A percentile compares a stretch with the other conserved stretches of the same genome.
Conservation (phyloP, 2,797 vertebrate species). For the Spea hammondii region DNA sequence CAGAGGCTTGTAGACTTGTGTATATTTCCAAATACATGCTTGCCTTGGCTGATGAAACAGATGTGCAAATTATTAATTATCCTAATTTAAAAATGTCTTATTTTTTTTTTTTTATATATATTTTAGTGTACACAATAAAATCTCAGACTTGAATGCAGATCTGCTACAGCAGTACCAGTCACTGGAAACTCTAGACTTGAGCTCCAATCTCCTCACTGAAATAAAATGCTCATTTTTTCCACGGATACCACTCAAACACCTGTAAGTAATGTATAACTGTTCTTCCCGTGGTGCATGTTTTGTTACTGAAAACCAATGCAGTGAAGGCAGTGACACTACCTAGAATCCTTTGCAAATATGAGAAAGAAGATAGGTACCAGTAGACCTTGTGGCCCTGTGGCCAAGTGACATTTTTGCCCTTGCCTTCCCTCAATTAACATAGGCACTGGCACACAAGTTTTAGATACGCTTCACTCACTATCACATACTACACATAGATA, state of each 20-base stretch:
- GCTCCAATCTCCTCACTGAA: constrained; percentile 89
- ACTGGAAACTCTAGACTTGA: constrained; percentile 88
- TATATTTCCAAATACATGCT: background rate
- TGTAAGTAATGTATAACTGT: constrained; percentile 65
- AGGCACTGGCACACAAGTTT: too few species aligned
- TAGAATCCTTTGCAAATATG: background rate
- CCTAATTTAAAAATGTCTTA: background rate
- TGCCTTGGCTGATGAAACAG: background rate
- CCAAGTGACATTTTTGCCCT: too few species aligned
- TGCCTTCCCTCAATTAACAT: too few species aligned
- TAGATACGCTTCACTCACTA: too few species aligned
- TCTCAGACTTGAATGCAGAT: constrained; percentile 80
- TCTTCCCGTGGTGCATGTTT: background rate
- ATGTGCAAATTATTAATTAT: background rate
- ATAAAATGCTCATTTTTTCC: constrained; percentile 87
- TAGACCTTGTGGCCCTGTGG: too few species aligned
- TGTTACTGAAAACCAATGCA: background rate
- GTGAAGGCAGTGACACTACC: background rate
- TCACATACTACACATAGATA: too few species aligned
- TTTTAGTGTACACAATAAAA: constrained; percentile 87
- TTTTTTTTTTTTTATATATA: constrained; percentile 30
- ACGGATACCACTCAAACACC: constrained; percentile 87
- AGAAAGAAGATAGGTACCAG: background rate
- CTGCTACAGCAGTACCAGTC: constrained; percentile 82
- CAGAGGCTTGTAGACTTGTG: background rate